Evolutionary conservation across 2,113 vertebrate species (phyloP).

Genomic region (Pseudonaja textilis): DNA sequence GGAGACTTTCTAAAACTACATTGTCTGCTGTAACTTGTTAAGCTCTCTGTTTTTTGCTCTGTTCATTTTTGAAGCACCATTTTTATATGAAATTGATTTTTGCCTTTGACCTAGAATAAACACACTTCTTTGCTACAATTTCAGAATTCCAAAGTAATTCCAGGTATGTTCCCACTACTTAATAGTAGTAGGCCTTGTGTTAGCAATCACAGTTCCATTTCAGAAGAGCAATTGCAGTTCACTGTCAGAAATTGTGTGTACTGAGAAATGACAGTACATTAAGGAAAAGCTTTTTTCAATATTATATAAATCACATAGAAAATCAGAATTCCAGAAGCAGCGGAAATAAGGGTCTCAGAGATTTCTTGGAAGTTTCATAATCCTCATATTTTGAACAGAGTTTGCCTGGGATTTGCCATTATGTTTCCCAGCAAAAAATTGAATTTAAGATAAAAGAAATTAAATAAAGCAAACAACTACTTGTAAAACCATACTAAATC

Average conservation of each 20-base stretch:
- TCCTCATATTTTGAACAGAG: background rate
- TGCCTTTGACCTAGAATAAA: background rate
- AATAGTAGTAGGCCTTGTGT: background rate
- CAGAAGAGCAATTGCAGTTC: background rate
- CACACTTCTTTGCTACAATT: background rate
- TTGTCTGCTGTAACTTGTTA: background rate
- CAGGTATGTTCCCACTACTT: background rate
- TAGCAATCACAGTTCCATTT: background rate
- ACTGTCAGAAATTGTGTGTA: background rate
- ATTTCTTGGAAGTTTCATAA: background rate
- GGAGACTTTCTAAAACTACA: background rate
- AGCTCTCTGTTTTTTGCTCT: background rate
- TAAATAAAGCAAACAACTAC: background rate
- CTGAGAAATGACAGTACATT: constrained; percentile 1
- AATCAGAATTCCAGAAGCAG: background rate
- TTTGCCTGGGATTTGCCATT: background rate
- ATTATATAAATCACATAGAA: background rate
- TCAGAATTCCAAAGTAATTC: constrained; percentile 6
- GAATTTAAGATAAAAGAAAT: background rate
- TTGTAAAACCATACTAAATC: background rate
- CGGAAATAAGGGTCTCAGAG: background rate
- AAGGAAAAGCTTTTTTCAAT: background rate
- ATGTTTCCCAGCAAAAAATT: background rate
- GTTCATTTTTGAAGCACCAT: background rate
- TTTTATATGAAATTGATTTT: constrained; percentile 7